These are phyloP conservation scores for Spodoptera frugiperda DNA, from an alignment of 1,140 invertebrate species.

Conservation along the genomic window DNA sequence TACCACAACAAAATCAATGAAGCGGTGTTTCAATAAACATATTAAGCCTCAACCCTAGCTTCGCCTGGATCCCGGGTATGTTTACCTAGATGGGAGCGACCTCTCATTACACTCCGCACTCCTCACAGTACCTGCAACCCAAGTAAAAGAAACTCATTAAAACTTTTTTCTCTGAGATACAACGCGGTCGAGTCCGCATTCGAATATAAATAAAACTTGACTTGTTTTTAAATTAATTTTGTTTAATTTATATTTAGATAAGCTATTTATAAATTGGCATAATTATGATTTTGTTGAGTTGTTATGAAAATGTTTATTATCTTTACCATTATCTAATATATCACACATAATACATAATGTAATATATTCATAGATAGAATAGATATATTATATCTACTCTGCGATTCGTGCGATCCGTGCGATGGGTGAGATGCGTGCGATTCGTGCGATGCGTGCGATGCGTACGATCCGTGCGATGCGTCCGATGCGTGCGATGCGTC, in stretches of 20 bases:
- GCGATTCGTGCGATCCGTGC: too few relatives aligned
- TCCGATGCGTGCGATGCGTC: too few relatives aligned
- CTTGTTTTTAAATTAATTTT: conserved; percentile 53
- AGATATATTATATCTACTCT: too few relatives aligned
- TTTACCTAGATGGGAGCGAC: conserved; percentile 4
- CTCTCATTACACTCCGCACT: conserved; percentile 40
- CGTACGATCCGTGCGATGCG: too few relatives aligned
- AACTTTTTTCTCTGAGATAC: conserved; percentile 53
- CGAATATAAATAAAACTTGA: conserved; percentile 58
- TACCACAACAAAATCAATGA: too few relatives aligned
- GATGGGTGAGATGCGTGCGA: too few relatives aligned
- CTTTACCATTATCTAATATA: too few relatives aligned
- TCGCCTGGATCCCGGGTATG: neutral
- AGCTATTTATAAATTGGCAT: neutral
- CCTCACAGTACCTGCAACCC: conserved; percentile 14
- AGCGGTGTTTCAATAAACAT: neutral
- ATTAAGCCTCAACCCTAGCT: neutral
- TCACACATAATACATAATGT: too few relatives aligned
- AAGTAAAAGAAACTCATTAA: conserved; percentile 57
- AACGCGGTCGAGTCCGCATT: conserved; percentile 31
- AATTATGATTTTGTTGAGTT: neutral
- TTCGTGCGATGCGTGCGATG: too few relatives aligned
- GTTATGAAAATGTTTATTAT: too few relatives aligned
- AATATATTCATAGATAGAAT: too few relatives aligned
- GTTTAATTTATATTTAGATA: neutral